Evolutionary conservation across 2,888 invertebrate species (phyloP), one percentile per base, ranked within the genome.

Genomic region (Maniola hyperantus): DNA sequence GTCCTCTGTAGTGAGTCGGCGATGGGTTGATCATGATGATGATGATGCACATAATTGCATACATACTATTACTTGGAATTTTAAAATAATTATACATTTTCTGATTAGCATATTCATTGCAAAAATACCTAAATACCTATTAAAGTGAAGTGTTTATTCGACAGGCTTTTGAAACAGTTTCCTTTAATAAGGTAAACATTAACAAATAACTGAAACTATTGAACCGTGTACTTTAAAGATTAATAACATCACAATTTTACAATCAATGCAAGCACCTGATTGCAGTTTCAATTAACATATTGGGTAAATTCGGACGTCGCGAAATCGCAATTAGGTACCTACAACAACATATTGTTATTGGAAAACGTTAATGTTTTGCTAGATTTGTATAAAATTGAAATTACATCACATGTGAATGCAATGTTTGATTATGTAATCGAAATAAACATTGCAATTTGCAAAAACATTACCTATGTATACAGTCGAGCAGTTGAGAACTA

Each of bases 91-190:
- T 8, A 48, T 18, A 18, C 18, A 18, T 48, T 15, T 15, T 48
- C 15, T 2, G 8, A 15, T 48, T 48, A 48, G 46, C 46, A 46
- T 46, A n/a, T 48, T 15, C 18, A 48, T 48, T 48, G 48, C 48
- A 48, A 48, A 8, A 15, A 48, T 48, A 48, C 48, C 46, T 15
- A 46, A 46, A 46, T 18, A 15, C 18, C 15, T 48, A 46, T 2
- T 2, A 15, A 48, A 18, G 8, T 48, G 7, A 48, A 48, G 48
- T 48, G 48, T 34, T 59, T 26, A 18, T 48, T 59, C 34, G 59
- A 59, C 46, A 44, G 33, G 50, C 55, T n/a, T 39, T 65, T 33
- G 66, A 58, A 62, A 65, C 53, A 6, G 39, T 62, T 62, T 68
- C 65, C 65, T 57, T 53, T 53, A 26, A 33, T 10, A 46, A 26